Conservation (phyloP, 2,888 invertebrate species). For the Stratiomys singularior region DNA sequence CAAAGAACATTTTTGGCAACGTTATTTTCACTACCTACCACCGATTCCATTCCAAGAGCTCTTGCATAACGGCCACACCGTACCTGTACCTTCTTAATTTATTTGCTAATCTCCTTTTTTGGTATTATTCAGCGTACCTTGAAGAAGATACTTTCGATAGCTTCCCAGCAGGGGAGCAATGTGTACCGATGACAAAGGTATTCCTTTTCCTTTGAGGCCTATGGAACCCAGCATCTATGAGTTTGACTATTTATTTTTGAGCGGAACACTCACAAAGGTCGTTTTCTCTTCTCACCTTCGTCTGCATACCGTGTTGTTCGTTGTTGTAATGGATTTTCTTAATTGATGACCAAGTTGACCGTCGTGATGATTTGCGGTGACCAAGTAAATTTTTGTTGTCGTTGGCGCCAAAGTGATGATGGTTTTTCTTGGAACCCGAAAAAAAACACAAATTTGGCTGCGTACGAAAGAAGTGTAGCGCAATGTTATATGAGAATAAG, state of each 20-base stretch:
- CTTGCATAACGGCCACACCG: too few relatives aligned
- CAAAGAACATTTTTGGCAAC: too few relatives aligned
- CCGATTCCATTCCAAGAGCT: too few relatives aligned
- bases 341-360: slow-evolving; percentile 11
- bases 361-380: neutral
- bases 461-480: too few relatives aligned
- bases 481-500: too few relatives aligned
- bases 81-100: slow-evolving; percentile 5
- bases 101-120: slow-evolving; percentile 11
- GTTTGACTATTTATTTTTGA: neutral
- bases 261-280: neutral
- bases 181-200: neutral
- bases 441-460: too few relatives aligned
- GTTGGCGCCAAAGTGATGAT: neutral
- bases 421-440: too few relatives aligned
- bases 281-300: neutral
- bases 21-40: too few relatives aligned
- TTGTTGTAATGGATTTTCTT: neutral
- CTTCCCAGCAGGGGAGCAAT: too few relatives aligned
- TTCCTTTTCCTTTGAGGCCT: neutral
- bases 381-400: neutral
- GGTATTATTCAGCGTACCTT: neutral
- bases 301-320: neutral
- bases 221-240: neutral
- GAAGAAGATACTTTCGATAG: neutral